A percentile compares a stretch with the other conserved stretches of the same genome.
Conservation (phyloP, 2,797 vertebrate species). For the Bryconaethiops microstoma region DNA sequence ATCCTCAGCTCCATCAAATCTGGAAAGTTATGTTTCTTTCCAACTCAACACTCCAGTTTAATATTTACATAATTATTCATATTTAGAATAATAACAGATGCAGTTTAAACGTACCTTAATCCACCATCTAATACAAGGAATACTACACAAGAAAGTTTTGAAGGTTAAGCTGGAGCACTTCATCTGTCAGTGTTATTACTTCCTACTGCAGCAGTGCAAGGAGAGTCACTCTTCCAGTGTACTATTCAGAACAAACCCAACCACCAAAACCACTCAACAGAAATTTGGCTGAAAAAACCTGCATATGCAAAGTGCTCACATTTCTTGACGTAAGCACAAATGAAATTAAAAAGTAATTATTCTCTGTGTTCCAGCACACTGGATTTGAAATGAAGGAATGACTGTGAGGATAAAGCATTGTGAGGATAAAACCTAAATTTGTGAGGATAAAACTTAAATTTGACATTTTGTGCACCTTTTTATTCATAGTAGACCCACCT, state of each 20-base stretch:
- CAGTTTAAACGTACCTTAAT: too few relatives aligned
- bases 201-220: background rate
- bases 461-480: too few relatives aligned
- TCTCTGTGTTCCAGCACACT: background rate
- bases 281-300: background rate
- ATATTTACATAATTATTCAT: too few relatives aligned
- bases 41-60: too few relatives aligned
- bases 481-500: background rate
- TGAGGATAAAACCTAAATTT: too few relatives aligned
- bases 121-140: too few relatives aligned
- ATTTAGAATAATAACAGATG: too few relatives aligned
- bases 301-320: background rate
- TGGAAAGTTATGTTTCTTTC: too few relatives aligned
- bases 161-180: background rate
- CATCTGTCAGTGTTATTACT: background rate
- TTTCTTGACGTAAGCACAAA: background rate
- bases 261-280: constrained; percentile 5
- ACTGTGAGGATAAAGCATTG: background rate
- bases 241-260: background rate
- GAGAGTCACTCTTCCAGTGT: background rate
- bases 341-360: background rate
- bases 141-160: too few relatives aligned
- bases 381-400: background rate
- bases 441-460: too few relatives aligned
- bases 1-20: too few relatives aligned